Base-by-base conservation (phyloP, 2,797 vertebrate genomes). In the Danio kyathit region DNA sequence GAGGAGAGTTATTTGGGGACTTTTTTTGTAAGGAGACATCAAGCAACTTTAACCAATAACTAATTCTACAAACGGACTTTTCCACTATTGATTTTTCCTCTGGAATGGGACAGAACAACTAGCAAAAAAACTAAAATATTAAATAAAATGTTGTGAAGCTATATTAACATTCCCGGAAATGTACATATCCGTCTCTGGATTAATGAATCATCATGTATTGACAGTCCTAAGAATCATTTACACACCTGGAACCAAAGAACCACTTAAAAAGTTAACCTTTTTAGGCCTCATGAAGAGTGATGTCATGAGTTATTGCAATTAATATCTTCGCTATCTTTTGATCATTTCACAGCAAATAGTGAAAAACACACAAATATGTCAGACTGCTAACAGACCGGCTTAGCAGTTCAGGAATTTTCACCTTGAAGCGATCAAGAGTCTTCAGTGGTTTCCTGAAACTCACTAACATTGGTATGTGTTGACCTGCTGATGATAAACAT, bases 401-500 rank as follows among this genome's bases (percentile, higher is more conserved):
- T 60, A 56, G 78, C 61, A 74, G 57, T 65, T 64, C 16, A 64
- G 51, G 49, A 65, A 74, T 76, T 76, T 82, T 71, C 54, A 71
- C 78, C 74, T 80, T 57, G 48, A 72, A 80, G 61, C 52, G 49
- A 72, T 63, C 51, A 56, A 69, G 11, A 77, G 61, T 76, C 82
- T 77, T 77, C 65, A 74, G 57, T 69, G 69, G 71, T 77, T 83
- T 85, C 84, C 81, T 64, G 21, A 78, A 57, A 69, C 80, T 74
- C 46, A 80, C 81, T 83, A 82, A 72, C 86, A 74, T 72, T 80
- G 86, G 82, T 88, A 87, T 88, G 86, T 82, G 84, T 84, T 88
- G 85, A 87, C 81, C 89, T 89, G 86, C 49, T 76, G 74, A 82
- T 85, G 86, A 88, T 88, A 88, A 89, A 87, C 86, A 88, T 89